Evolutionary conservation across 2,797 vertebrate genomes (phyloP), one percentile per base, ranked within the genome.

Genomic region (Intellagama lesueurii): DNA sequence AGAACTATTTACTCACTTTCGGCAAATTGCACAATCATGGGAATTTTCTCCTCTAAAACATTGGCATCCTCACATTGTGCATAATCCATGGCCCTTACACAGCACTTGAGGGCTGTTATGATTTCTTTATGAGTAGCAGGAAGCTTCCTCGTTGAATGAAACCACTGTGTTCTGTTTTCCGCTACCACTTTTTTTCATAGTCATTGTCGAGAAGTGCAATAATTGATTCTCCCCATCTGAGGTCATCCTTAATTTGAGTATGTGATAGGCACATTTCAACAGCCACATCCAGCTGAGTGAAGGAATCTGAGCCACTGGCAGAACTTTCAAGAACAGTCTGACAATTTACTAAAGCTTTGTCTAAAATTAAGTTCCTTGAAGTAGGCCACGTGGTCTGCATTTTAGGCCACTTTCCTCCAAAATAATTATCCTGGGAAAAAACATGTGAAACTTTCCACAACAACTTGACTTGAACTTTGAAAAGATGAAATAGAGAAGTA

Each of bases 361-460:
- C 47, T 0, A 86, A 91, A 0, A 94, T 96, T 87, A 96, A 68
- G 28, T 95, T 93, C 0, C 24, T 94, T 72, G 92, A 90, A 70
- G 90, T 95, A 44, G 94, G 95, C 94, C 94, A 96, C 0, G 47
- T 26, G 49, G 75, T 24, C 19, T 93, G 4, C 95, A 97, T 26
- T 94, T 97, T 91, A 94, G 87, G 87, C 94, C 93, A 8, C 87
- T 87, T 72, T 88, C 96, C 77, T 94, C 95, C 91, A 94, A 93
- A 95, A 91, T 97, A 98, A 88, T 97, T 97, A 91, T 98, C 97
- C n/a, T 0, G 97, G 97, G 94, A 97, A 98, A 95, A 97, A 98
- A 90, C 98, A 98, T 0, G 96, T 95, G 0, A 98, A 92, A 52
- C 87, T 96, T 82, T 98, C 94, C 0, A 97, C 92, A 35, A 97